A percentile compares a stretch with the other conserved stretches of the same genome.
Evolutionary conservation across 2,797 vertebrate genomes (phyloP).

Genomic region (Craterocephalus amniculus): DNA sequence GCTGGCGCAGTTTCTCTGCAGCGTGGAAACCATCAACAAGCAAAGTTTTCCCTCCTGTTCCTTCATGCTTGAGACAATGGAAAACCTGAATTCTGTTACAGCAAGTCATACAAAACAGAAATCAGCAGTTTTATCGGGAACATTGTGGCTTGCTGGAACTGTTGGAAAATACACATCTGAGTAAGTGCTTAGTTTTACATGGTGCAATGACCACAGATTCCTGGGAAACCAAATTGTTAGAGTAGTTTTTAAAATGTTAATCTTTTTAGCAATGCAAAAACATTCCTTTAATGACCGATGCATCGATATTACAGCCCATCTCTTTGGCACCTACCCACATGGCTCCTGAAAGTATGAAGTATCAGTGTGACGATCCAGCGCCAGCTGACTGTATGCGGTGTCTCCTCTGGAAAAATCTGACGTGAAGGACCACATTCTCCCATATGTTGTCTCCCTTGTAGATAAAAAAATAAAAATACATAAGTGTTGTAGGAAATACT

Average conservation of each 20-base stretch:
- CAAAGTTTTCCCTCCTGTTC: slow-evolving; percentile 89
- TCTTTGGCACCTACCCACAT: slow-evolving; percentile 82
- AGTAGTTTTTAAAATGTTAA: neutral
- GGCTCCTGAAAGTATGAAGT: slow-evolving; percentile 96
- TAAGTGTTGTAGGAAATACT: neutral
- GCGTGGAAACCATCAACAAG: slow-evolving; percentile 94
- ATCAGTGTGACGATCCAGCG: slow-evolving; percentile 92
- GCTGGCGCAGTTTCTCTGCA: slow-evolving; percentile 83
- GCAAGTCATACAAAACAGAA: neutral
- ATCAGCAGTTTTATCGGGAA: neutral
- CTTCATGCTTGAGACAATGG: slow-evolving; percentile 93
- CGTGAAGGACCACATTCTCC: slow-evolving; percentile 92
- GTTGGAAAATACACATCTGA: neutral
- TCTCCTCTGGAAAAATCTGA: slow-evolving; percentile 93
- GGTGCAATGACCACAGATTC: neutral
- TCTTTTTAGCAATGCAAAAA: neutral
- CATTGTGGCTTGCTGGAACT: neutral
- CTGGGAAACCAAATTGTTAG: neutral
- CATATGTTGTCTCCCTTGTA: slow-evolving; percentile 91
- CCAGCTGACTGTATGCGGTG: slow-evolving; percentile 91
- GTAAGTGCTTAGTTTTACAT: neutral
- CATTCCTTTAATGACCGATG: neutral
- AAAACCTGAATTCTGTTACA: slow-evolving; percentile 91
- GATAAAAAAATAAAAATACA: neutral
- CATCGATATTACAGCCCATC: neutral